phyloP scores from a whole-genome alignment of 1,140 invertebrate species.

The Drosophila virilis region DNA sequence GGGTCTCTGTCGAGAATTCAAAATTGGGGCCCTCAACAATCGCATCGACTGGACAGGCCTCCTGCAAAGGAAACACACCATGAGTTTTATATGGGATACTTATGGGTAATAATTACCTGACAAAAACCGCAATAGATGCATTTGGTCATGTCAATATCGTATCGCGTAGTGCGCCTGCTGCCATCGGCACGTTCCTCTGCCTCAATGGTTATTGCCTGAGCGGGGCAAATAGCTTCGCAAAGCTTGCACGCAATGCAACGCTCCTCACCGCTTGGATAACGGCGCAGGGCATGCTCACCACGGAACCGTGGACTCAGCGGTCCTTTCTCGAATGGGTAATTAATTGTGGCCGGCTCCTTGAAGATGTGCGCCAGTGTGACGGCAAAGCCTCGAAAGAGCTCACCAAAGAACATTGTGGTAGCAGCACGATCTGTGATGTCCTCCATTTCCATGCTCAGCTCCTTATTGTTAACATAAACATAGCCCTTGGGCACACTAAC shows the following conservation, averaged over 20 bases:
- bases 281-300: slow-evolving; percentile 97
- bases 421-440: slow-evolving; percentile 90
- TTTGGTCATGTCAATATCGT: slow-evolving; percentile 99
- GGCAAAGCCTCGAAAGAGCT: slow-evolving; percentile 90
- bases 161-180: slow-evolving; percentile 97
- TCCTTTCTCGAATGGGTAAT: slow-evolving; percentile 99
- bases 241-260: slow-evolving; percentile 99
- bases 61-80: slow-evolving; percentile 84
- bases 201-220: slow-evolving; percentile 99
- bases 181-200: slow-evolving; percentile 98
- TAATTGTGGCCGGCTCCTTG: slow-evolving; percentile 99
- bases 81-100: background rate
- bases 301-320: slow-evolving; percentile 97
- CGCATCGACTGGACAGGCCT: slow-evolving; percentile 99
- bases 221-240: slow-evolving; percentile 99
- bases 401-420: slow-evolving; percentile 89
- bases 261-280: slow-evolving; percentile 99
- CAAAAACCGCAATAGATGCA: slow-evolving; percentile 99
- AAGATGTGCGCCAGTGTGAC: slow-evolving; percentile 93
- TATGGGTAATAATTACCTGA: slow-evolving; percentile 86
- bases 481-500: slow-evolving; percentile 85
- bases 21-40: slow-evolving; percentile 99
- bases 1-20: slow-evolving; percentile 99
- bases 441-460: slow-evolving; percentile 87
- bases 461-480: slow-evolving; percentile 87